Evolutionary conservation across 2,113 vertebrate species (phyloP).

Genomic region (Struthio camelus): DNA sequence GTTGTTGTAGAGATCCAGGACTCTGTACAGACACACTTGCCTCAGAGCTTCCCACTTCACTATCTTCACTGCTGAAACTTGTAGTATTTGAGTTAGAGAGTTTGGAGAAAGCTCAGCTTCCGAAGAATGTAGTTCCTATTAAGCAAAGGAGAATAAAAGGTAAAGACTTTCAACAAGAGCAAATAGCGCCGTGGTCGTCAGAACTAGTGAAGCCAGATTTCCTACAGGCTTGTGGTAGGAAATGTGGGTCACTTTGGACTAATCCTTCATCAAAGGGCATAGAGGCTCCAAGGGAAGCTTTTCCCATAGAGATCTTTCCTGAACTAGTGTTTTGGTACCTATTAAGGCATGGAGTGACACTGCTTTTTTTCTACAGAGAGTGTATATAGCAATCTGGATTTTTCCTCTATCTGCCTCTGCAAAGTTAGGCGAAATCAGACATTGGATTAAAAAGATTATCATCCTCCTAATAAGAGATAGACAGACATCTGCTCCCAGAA

Average conservation of each 20-base stretch:
- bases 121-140: not conserved
- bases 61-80: slow-evolving; percentile 27
- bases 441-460: not conserved
- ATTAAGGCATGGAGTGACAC: not conserved
- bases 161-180: not conserved
- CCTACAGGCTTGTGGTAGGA: not conserved
- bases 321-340: not conserved
- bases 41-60: slow-evolving; percentile 48
- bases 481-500: not conserved
- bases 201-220: not conserved
- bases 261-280: not conserved
- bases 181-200: not conserved
- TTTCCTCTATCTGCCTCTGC: not conserved
- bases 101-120: rapidly evolving
- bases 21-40: not conserved
- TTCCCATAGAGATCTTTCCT: not conserved
- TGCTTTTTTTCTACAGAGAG: not conserved
- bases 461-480: not conserved
- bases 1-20: slow-evolving; percentile 51
- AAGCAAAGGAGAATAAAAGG: not conserved
- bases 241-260: not conserved
- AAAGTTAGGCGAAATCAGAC: not conserved
- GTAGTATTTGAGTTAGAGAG: not conserved
- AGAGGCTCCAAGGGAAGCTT: not conserved
- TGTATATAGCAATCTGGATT: not conserved